A percentile compares a stretch with the other conserved stretches of the same genome.
Conservation (phyloP, 2,113 vertebrate species). For the Piaya cayana region DNA sequence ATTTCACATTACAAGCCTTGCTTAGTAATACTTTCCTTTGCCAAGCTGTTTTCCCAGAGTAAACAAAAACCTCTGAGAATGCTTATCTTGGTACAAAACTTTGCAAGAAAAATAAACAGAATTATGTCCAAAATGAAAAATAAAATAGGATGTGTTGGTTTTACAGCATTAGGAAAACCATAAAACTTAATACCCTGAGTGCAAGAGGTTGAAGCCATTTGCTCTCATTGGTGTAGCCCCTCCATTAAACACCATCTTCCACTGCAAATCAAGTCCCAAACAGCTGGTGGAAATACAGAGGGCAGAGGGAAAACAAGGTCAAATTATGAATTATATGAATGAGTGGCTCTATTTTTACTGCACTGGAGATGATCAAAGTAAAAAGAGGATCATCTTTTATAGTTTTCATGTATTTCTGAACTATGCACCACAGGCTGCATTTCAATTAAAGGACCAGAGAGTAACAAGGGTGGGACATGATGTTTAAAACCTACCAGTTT, state of each 20-base stretch:
- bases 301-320: background rate
- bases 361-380: background rate
- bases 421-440: background rate
- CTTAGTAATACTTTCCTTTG: background rate
- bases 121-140: constrained; percentile 47
- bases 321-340: background rate
- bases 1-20: background rate
- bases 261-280: constrained; percentile 1
- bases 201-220: background rate
- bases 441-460: background rate
- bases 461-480: background rate
- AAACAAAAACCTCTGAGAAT: constrained; percentile 42
- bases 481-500: background rate
- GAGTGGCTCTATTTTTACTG: background rate
- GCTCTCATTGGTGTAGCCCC: background rate
- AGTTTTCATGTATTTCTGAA: background rate
- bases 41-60: constrained; percentile 23
- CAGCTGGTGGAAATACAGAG: constrained; percentile 11
- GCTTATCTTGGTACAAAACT: constrained; percentile 53
- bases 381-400: background rate
- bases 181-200: constrained; percentile 7
- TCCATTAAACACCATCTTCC: background rate
- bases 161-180: background rate
- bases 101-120: constrained; percentile 63
- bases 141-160: constrained; percentile 26